Percentiles rank a stretch among this genome's conserved stretches.
These are phyloP conservation scores for Danio rerio DNA, from an alignment of 2,113 vertebrate genomes.

Conservation along the genomic window DNA sequence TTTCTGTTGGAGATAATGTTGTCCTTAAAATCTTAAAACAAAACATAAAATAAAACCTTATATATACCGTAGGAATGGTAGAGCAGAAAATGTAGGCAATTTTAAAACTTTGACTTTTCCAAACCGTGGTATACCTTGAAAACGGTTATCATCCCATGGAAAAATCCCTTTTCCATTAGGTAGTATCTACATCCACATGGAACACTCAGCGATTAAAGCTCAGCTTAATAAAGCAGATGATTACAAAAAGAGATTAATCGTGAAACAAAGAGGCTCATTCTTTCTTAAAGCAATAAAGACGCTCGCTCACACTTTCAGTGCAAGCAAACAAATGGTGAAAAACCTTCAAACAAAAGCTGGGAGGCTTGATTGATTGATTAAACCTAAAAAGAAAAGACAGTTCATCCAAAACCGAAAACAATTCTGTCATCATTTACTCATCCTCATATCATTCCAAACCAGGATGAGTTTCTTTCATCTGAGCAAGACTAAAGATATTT, in stretches of 20 bases:
- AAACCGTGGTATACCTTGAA: too few relatives aligned
- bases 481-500: neutral
- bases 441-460: neutral
- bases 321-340: neutral
- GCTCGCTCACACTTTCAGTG: neutral
- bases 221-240: conserved; percentile 15
- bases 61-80: neutral
- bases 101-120: too few relatives aligned
- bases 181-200: neutral
- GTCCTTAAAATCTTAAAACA: too few relatives aligned
- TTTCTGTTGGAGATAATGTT: too few relatives aligned
- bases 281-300: conserved; percentile 5
- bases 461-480: neutral
- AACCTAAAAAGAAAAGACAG: too few relatives aligned
- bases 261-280: neutral
- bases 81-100: too few relatives aligned
- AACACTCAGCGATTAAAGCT: neutral
- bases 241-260: conserved; percentile 31
- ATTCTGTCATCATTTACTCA: neutral
- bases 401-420: neutral
- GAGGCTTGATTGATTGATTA: neutral
- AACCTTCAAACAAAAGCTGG: conserved; percentile 9
- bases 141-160: neutral
- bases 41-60: conserved; percentile 8
- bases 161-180: conserved; percentile 33